Conservation (phyloP, 2,888 invertebrate genomes). For the Eremobia ochroleuca region DNA sequence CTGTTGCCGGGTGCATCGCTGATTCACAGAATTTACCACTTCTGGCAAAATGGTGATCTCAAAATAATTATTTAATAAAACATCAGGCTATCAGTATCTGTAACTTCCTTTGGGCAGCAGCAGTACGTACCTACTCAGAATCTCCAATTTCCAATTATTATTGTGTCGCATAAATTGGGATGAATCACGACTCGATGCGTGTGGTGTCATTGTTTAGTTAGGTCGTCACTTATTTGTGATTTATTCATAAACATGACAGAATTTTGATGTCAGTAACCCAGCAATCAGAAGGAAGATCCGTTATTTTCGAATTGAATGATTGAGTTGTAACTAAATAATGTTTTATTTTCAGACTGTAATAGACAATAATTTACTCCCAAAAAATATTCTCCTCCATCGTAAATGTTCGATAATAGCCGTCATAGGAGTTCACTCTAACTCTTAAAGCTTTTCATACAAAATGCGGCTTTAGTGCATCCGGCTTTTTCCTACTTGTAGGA, state of each 20-base stretch:
- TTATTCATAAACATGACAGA: constrained; percentile 5
- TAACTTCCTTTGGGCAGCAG: constrained; percentile 34
- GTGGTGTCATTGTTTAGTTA: constrained; percentile 33
- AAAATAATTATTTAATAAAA: constrained; percentile 43
- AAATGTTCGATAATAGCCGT: constrained; percentile 24
- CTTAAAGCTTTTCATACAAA: constrained; percentile 47
- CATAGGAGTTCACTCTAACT: constrained; percentile 47
- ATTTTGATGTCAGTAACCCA: constrained; percentile 12
- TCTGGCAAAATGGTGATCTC: constrained; percentile 16
- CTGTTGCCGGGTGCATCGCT: neutral
- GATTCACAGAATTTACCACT: neutral
- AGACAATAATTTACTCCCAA: neutral
- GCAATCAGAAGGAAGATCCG: neutral
- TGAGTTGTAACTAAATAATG: neutral
- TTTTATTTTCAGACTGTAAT: neutral
- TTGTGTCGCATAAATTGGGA: constrained; percentile 43
- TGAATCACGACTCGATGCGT: constrained; percentile 42
- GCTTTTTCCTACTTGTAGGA: constrained; percentile 70
- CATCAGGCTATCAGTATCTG: constrained; percentile 21
- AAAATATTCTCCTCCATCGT: neutral
- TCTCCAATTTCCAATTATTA: constrained; percentile 51
- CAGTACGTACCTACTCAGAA: constrained; percentile 26
- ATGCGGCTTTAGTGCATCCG: constrained; percentile 58
- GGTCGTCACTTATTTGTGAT: constrained; percentile 42
- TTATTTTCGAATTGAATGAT: constrained; percentile 1